These are phyloP conservation scores for Heteropelma amictum DNA, from an alignment of 2,888 invertebrate species.

Conservation along the genomic window DNA sequence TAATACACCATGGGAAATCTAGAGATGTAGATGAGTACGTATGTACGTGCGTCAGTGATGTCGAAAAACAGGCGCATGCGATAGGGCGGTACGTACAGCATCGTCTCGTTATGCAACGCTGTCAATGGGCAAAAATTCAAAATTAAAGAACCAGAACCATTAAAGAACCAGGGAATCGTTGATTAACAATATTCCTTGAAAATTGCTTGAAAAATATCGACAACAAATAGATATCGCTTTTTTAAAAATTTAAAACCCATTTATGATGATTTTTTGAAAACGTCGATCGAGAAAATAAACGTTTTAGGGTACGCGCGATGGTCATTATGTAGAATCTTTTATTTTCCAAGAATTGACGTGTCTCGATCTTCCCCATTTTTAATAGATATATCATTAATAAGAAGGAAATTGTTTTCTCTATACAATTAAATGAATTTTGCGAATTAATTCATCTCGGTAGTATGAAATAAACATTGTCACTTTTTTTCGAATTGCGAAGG, in stretches of 20 bases:
- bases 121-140: background rate
- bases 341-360: too few species aligned
- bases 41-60: constrained; percentile 21
- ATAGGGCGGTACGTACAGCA: constrained; percentile 33
- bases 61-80: constrained; percentile 41
- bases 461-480: background rate
- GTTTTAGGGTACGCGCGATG: too few species aligned
- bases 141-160: background rate
- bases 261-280: too few species aligned
- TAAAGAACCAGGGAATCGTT: background rate
- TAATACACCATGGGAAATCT: constrained; percentile 41
- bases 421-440: too few species aligned
- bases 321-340: too few species aligned
- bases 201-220: background rate
- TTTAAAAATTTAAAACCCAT: too few species aligned
- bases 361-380: too few species aligned
- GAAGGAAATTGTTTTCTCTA: too few species aligned
- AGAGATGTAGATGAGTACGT: constrained; percentile 38
- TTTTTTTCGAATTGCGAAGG: background rate
- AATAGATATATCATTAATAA: too few species aligned
- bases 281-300: too few species aligned
- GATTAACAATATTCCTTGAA: background rate
- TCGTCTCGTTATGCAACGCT: constrained; percentile 37
- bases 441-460: too few species aligned
- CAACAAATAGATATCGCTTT: too few species aligned